Conservation (phyloP, 2,797 vertebrate species). For the Sebastes cheni region DNA sequence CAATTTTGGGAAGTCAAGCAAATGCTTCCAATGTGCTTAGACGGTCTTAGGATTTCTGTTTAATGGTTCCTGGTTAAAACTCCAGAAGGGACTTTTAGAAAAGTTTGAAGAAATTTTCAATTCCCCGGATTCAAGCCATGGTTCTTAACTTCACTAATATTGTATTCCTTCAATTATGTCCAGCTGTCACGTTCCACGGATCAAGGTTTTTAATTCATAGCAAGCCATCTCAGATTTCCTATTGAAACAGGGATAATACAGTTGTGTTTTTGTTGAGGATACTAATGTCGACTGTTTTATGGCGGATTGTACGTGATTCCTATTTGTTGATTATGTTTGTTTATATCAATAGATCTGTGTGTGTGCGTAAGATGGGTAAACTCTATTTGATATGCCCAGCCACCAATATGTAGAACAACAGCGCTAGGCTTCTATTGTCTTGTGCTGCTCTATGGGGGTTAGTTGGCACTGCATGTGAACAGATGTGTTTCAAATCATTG, state of each 20-base stretch:
- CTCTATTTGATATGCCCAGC: conserved; percentile 71
- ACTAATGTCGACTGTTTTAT: conserved; percentile 57
- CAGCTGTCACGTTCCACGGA: conserved; percentile 49
- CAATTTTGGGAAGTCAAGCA: background rate
- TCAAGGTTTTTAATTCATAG: conserved; percentile 54
- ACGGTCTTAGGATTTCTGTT: background rate
- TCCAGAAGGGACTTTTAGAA: background rate
- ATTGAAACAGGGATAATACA: conserved; percentile 65
- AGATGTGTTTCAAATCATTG: conserved; percentile 74
- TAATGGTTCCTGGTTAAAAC: background rate
- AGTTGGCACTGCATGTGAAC: conserved; percentile 61
- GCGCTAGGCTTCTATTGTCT: conserved; percentile 72
- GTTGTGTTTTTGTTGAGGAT: conserved; percentile 46
- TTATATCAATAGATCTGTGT: conserved; percentile 56
- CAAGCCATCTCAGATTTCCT: conserved; percentile 46
- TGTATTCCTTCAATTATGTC: conserved; percentile 49
- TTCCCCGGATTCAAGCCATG: background rate
- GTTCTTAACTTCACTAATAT: conserved; percentile 40
- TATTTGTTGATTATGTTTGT: conserved; percentile 56
- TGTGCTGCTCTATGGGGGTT: conserved; percentile 66
- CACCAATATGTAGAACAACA: conserved; percentile 70
- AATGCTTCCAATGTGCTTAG: background rate
- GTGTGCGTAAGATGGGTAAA: conserved; percentile 38
- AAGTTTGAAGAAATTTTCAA: conserved; percentile 27
- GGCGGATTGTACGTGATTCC: conserved; percentile 53